Base-by-base conservation (phyloP, 2,113 vertebrate genomes). In the Microcebus lehilahytsara region DNA sequence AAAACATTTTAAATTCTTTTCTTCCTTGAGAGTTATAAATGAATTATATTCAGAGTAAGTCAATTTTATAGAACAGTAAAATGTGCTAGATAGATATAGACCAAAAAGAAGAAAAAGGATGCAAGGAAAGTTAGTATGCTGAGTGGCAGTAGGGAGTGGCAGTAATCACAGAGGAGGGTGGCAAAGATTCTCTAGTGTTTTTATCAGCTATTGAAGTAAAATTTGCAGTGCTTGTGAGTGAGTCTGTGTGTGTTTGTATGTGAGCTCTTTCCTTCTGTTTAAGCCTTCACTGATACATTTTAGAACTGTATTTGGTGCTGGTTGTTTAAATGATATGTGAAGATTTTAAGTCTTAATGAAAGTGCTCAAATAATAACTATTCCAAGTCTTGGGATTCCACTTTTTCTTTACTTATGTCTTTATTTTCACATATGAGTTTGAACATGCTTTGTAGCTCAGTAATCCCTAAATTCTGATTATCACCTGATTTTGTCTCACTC, bases 121-220 rank as follows among this genome's bases (percentile, higher is more conserved):
- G 12, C 4, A 23, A 72, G 10, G 20, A 32, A 40, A 42, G 7
- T 40, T 12, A 71, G 0, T 2, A 12, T 42, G 14, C 9, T 49
- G 3, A 53, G 10, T 0, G 49, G 1, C 0, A 7, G 2, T 22
- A 8, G 22, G 20, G 8, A 53, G 14, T 6, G 42, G 42, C 42
- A 42, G 42, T 3, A 49, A 58, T 56, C 13, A 27, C 20, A 81
- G 8, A 30, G 9, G 23, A 0, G 6, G 66, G 20, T n/a, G 7
- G 10, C 9, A 13, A 51, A 9, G 17, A 5, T 4, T 6, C 17
- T 72, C 25, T 62, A 12, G 17, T 49, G 9, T 14, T 40, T 53
- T 20, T 53, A 71, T 51, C 4, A 16, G 0, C 3, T 32, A 6
- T 5, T 80, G 4, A 0, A 42, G 25, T 60, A 53, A 56, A 66